Percentiles rank a stretch among this genome's conserved stretches.
These are phyloP conservation scores for Bostrychus sinensis DNA, from an alignment of 2,113 vertebrate species.

Conservation along the genomic window DNA sequence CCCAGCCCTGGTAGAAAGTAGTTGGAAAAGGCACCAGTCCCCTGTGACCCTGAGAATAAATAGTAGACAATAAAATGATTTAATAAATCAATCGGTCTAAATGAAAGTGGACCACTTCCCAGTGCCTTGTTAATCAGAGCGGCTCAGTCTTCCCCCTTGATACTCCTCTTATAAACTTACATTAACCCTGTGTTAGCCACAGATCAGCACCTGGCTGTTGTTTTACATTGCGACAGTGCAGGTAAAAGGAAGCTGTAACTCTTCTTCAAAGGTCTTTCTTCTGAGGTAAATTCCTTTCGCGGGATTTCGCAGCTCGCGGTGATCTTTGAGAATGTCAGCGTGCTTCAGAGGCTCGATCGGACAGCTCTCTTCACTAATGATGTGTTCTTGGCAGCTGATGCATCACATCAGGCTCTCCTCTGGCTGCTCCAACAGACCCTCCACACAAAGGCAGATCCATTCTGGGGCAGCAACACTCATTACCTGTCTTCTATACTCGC, in stretches of 20 bases:
- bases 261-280: conserved; percentile 16
- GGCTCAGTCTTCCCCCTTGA: conserved; percentile 3
- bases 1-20: too few species aligned
- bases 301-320: conserved; percentile 3
- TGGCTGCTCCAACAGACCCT: conserved; percentile 17
- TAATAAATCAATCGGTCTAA: too few species aligned
- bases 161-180: background rate
- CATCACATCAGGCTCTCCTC: conserved; percentile 15
- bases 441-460: background rate
- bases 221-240: background rate
- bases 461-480: background rate
- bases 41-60: too few species aligned
- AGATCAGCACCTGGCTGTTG: too few species aligned
- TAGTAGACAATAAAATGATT: too few species aligned
- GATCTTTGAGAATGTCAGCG: conserved; percentile 20
- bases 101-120: conserved; percentile 25
- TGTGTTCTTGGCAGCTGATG: conserved; percentile 36
- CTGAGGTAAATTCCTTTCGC: background rate
- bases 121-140: conserved; percentile 21
- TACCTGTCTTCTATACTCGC: background rate
- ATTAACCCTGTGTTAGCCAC: too few species aligned
- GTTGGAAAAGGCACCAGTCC: too few species aligned
- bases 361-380: conserved; percentile 28
- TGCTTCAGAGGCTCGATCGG: conserved; percentile 15
- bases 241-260: background rate